Conservation (phyloP, 1,140 invertebrate species). For the Aphidius gifuensis region DNA sequence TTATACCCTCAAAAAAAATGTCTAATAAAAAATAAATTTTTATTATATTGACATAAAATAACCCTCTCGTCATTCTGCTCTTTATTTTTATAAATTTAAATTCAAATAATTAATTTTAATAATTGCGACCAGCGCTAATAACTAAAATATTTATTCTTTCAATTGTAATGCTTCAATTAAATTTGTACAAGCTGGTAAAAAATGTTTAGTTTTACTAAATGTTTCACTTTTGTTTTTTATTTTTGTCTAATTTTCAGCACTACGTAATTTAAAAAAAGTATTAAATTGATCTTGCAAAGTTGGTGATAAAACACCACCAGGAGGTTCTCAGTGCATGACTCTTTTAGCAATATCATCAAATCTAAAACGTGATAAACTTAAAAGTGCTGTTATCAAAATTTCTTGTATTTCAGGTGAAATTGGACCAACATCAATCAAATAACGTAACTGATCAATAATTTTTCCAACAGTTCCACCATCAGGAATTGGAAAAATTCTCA, state of each 20-base stretch:
- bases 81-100: too few species aligned
- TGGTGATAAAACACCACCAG: conserved; percentile 24
- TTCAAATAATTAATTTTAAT: too few species aligned
- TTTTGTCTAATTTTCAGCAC: conserved; percentile 29
- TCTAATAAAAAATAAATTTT: too few species aligned
- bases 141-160: too few species aligned
- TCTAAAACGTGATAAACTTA: conserved; percentile 37
- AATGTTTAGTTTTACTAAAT: too few species aligned
- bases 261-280: conserved; percentile 28
- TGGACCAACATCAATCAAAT: conserved; percentile 35
- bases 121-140: too few species aligned
- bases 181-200: too few species aligned
- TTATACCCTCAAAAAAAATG: too few species aligned
- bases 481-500: conserved; percentile 35
- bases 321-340: conserved; percentile 40
- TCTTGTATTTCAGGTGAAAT: conserved; percentile 42
- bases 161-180: too few species aligned
- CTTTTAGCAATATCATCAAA: conserved; percentile 30
- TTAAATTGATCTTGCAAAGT: conserved; percentile 32
- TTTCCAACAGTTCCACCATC: conserved; percentile 31
- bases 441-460: conserved; percentile 39
- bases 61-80: too few species aligned
- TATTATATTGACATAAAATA: too few species aligned
- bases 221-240: neutral
- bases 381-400: conserved; percentile 39